Conservation (phyloP, 2,113 vertebrate species). For the Prionailurus bengalensis region DNA sequence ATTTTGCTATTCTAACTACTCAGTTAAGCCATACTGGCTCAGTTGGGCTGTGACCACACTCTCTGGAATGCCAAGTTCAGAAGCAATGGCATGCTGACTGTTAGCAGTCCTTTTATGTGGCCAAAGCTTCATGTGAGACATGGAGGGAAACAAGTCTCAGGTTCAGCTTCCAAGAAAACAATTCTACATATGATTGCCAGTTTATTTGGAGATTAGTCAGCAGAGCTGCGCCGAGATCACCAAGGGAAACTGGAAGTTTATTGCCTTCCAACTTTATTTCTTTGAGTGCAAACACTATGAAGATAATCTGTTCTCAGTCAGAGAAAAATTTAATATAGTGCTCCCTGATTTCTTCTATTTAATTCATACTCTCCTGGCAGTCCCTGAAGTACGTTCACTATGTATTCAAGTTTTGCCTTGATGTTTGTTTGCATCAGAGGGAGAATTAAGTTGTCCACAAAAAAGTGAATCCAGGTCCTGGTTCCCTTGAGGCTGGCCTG, state of each 20-base stretch:
- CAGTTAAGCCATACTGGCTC: background rate
- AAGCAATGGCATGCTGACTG: rapidly evolving
- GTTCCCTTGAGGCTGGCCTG: background rate
- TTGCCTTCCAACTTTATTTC: constrained; percentile 46
- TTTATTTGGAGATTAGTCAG: background rate
- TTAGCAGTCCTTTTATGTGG: too few relatives aligned
- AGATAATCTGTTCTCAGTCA: constrained; percentile 59
- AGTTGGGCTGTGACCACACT: background rate
- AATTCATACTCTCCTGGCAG: background rate
- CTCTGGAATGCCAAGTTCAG: background rate
- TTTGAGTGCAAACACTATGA: constrained; percentile 13
- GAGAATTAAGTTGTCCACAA: constrained; percentile 64
- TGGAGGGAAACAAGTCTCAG: background rate
- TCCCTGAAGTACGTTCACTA: background rate
- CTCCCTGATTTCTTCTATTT: constrained; percentile 22
- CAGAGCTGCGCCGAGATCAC: background rate
- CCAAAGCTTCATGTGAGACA: background rate
- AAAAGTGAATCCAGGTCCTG: background rate
- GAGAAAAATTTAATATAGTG: constrained; percentile 46
- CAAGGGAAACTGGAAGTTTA: constrained; percentile 34
- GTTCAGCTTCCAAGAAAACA: background rate
- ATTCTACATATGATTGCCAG: background rate
- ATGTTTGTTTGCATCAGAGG: constrained; percentile 31
- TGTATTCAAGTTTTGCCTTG: background rate
- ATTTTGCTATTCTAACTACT: too few relatives aligned